A percentile compares a stretch with the other conserved stretches of the same genome.
phyloP scores from a whole-genome alignment of 1,140 invertebrate species.

The Nephila pilipes region DNA sequence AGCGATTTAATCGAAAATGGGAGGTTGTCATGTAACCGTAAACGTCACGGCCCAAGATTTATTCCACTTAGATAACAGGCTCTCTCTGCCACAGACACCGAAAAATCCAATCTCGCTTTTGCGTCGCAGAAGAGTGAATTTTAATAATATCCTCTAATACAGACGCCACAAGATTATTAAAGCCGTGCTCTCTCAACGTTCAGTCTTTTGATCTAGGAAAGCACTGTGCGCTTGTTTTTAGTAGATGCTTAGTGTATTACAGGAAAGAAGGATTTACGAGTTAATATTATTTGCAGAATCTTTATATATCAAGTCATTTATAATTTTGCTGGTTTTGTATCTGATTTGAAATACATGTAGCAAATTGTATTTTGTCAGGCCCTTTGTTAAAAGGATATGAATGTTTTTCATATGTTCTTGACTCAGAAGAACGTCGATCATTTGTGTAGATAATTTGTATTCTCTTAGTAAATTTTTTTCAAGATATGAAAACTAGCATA shows the following conservation, averaged over 20 bases:
- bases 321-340: neutral
- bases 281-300: too few relatives aligned
- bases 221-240: neutral
- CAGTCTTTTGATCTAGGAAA: neutral
- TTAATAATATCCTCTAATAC: constrained; percentile 35
- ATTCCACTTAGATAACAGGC: constrained; percentile 43
- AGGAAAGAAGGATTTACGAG: too few relatives aligned
- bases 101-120: constrained; percentile 46
- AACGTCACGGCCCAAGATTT: constrained; percentile 42
- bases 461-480: too few relatives aligned
- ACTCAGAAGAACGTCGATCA: too few relatives aligned
- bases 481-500: too few relatives aligned
- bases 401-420: too few relatives aligned
- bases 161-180: neutral
- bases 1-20: constrained; percentile 66
- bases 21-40: constrained; percentile 61
- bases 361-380: too few relatives aligned
- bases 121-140: neutral
- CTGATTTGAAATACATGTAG: too few relatives aligned
- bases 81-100: neutral
- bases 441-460: too few relatives aligned
- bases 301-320: neutral
- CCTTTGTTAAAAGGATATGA: too few relatives aligned
- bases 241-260: neutral
- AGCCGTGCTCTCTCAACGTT: neutral